Base-by-base conservation (phyloP, 1,140 invertebrate genomes). In the Caerostris extrusa region DNA sequence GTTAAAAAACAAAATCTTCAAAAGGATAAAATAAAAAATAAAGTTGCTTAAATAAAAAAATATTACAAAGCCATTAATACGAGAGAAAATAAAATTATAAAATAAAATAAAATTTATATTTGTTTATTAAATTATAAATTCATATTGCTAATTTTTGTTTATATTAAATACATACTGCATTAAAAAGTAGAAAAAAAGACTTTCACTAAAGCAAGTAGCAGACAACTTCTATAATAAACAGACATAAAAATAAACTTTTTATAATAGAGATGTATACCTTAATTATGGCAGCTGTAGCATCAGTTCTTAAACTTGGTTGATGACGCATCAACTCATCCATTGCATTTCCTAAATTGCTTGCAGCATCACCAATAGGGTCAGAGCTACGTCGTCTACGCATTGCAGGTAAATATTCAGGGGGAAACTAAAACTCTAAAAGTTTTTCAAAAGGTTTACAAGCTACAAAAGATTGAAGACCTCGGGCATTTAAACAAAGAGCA, bases 251-350 rank as follows among this genome's bases (percentile, higher is more conserved):
- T 67, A 64, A 64, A 10, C 8, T 67, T 67, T 67, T 34, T 34
- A 34, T 34, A 34, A 34, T 34, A 34, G 34, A 34, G 34, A 34
- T 34, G 34, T 5, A 55, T 96, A 97, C 97, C 95, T 98, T 97
- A 5, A 98, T 98, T 94, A 98, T 98, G 3, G 98, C 98, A 61
- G 97, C 97, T 2, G 97, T 98, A 7, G 98, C 98, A 95, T 98
- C 97, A 7, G 97, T 96, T 96, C 98, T 97, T 17, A 99, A 96
- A 94, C 97, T 98, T 2, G 98, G 98, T 95, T 99, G 98, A 96
- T 99, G 98, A 93, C 98, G 97, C 97, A 99, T 98, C 3, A 99
- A 95, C 95, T 99, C 98, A 96, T 99, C 98, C 98, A 99, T 98
- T 3, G 98, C 98, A 96, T 98, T 98, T 53, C 98, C 98, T 19